Conservation (phyloP, 2,113 vertebrate genomes). For the Marmota flaviventris region DNA sequence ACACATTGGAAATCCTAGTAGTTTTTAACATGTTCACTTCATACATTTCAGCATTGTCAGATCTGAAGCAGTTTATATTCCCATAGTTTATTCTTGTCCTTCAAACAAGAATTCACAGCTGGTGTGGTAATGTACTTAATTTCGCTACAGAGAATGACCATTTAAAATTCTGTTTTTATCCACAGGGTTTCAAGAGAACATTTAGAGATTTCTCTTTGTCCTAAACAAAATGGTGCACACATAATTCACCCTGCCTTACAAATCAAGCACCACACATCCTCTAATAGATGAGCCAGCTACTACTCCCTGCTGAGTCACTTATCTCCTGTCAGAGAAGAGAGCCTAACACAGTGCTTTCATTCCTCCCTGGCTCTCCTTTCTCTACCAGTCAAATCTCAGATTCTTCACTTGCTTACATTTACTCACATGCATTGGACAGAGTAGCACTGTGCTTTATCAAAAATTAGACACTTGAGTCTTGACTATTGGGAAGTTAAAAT, state of each 20-base stretch:
- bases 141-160: no score
- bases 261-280: background rate
- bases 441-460: background rate
- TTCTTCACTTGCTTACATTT: background rate
- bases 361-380: background rate
- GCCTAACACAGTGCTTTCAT: background rate
- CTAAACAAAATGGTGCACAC: slow-evolving; percentile 40
- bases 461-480: background rate
- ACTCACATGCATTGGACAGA: background rate
- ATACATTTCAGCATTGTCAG: no score
- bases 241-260: background rate
- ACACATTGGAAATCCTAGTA: no score
- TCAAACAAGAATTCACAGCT: no score
- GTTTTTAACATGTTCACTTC: no score
- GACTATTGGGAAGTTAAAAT: background rate
- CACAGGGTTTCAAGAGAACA: slow-evolving; percentile 66
- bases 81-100: no score
- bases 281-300: background rate
- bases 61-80: no score
- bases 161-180: no score
- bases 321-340: background rate
- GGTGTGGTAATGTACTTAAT: no score
- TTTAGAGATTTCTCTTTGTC: slow-evolving; percentile 42
- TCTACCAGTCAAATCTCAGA: background rate
- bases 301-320: background rate